Percentiles rank a stretch among this genome's conserved stretches.
phyloP scores from a whole-genome alignment of 2,888 invertebrate genomes.

The Neocrepidodera transversa region DNA sequence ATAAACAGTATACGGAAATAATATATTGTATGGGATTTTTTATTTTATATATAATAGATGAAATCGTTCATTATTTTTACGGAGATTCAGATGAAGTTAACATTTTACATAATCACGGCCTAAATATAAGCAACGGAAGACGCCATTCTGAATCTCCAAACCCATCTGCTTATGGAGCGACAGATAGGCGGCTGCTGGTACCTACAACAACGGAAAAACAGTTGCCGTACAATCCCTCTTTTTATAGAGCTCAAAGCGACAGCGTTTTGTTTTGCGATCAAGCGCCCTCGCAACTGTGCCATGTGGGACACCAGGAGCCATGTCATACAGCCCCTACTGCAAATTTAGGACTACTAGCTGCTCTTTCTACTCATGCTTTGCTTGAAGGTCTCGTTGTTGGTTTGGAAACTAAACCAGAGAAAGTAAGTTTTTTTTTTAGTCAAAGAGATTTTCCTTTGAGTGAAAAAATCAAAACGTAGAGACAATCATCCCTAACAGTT shows the following conservation, averaged over 20 bases:
- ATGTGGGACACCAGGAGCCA: conserved; percentile 72
- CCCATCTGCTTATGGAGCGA: conserved; percentile 33
- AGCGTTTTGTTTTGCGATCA: conserved; percentile 42
- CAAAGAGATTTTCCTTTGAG: no score
- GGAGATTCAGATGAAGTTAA: conserved; percentile 58
- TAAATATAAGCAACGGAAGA: conserved; percentile 6
- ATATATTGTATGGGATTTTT: conserved; percentile 75
- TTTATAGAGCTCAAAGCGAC: conserved; percentile 45
- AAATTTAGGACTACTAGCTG: conserved; percentile 72
- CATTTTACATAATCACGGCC: conserved; percentile 22
- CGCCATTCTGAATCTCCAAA: conserved; percentile 35
- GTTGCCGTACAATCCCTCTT: conserved; percentile 48
- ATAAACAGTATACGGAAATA: conserved; percentile 67
- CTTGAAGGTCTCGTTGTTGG: conserved; percentile 86
- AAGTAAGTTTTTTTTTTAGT: conserved; percentile 60
- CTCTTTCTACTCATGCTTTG: conserved; percentile 78
- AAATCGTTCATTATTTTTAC: conserved; percentile 73
- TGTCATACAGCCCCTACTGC: conserved; percentile 70
- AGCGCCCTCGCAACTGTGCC: conserved; percentile 64
- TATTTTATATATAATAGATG: conserved; percentile 75
- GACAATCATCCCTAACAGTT: no score
- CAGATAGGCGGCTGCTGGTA: conserved; percentile 32
- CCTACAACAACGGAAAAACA: conserved; percentile 31
- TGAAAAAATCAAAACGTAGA: no score
- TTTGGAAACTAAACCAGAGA: conserved; percentile 69